Evolutionary conservation across 2,888 invertebrate genomes (phyloP), one percentile per base, ranked within the genome.

Genomic region (Luperina testacea): DNA sequence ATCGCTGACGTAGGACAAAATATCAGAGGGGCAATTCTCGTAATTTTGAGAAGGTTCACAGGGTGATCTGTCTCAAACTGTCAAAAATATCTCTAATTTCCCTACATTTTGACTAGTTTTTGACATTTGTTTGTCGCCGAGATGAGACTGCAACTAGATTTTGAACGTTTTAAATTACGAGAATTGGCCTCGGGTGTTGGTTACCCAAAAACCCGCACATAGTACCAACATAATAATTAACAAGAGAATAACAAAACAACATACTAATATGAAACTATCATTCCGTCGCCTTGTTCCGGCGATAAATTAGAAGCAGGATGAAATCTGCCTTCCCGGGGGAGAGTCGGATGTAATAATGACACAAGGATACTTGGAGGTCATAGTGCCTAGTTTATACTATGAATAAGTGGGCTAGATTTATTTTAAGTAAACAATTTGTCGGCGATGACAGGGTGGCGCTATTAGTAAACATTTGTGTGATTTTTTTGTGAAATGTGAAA

Each of bases 281-380:
- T 69, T 69, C 77, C 24, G 78, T 59, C 82, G 76, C 74, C 61
- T 53, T 69, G 59, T 85, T 77, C 78, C 78, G 79, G 77, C 77
- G 38, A 87, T 87, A 87, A 87, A 87, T 87, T 77, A 80, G 65
- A 42, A 38, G 61, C 72, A 86, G 86, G 81, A 86, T 81, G 81
- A 80, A 80, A 87, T 87, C 79, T 74, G 77, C 81, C 83, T 77
- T 71, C 87, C 75, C 79, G 4, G 7, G 87, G 83, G 87, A 80
- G 77, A 67, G 53, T 80, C 81, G 86, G 87, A 85, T 85, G 75
- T 85, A 80, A 72, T 79, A 83, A 85, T 57, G 61, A 72, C 24
- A 48, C 81, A 67, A 80, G 85, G 79, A 73, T 69, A 24, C 72
- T 59, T 71, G 70, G 75, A 85, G 85, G 86, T 81, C 79, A 63